Evolutionary conservation across 2,888 invertebrate genomes (phyloP).

Genomic region (Phasia obesa): DNA sequence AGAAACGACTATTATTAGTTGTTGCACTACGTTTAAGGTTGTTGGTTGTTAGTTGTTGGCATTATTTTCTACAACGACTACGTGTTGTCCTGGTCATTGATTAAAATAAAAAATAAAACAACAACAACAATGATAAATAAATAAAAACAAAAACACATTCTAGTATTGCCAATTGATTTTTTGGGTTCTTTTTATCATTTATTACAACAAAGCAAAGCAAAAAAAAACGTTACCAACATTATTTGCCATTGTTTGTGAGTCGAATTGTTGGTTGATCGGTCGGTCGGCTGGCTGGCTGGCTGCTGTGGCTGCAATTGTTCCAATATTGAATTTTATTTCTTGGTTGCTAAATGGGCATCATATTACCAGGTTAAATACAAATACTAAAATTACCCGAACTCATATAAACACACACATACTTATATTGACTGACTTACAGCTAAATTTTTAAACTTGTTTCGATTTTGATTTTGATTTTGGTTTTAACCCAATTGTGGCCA

Average conservation of each 20-base stretch:
- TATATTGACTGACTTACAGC: slow-evolving; percentile 33
- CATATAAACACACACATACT: neutral
- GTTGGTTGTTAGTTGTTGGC: slow-evolving; percentile 19
- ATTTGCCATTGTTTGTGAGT: slow-evolving; percentile 14
- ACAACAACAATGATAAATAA: slow-evolving; percentile 19
- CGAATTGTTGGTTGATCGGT: slow-evolving; percentile 1
- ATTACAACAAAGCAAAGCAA: no score
- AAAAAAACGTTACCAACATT: slow-evolving; percentile 34
- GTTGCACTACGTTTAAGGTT: slow-evolving; percentile 43
- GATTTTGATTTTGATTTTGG: slow-evolving; percentile 52
- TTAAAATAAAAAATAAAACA: neutral
- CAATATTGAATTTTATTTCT: slow-evolving; percentile 17
- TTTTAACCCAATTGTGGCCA: slow-evolving; percentile 68
- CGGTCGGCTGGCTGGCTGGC: neutral
- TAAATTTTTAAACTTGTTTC: slow-evolving; percentile 65
- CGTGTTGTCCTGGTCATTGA: slow-evolving; percentile 60
- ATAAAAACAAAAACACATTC: slow-evolving; percentile 43
- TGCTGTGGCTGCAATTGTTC: slow-evolving; percentile 36
- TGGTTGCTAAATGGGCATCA: slow-evolving; percentile 55
- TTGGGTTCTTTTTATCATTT: slow-evolving; percentile 13
- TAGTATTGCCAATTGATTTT: slow-evolving; percentile 53
- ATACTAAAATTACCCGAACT: slow-evolving; percentile 42
- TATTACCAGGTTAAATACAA: slow-evolving; percentile 56
- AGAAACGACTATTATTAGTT: slow-evolving; percentile 25
- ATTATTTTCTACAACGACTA: slow-evolving; percentile 4